Percentiles rank a stretch among this genome's conserved stretches.
Evolutionary conservation across 92 coral and sea anemone species (phyloP).

Genomic region (Porites divaricata): DNA sequence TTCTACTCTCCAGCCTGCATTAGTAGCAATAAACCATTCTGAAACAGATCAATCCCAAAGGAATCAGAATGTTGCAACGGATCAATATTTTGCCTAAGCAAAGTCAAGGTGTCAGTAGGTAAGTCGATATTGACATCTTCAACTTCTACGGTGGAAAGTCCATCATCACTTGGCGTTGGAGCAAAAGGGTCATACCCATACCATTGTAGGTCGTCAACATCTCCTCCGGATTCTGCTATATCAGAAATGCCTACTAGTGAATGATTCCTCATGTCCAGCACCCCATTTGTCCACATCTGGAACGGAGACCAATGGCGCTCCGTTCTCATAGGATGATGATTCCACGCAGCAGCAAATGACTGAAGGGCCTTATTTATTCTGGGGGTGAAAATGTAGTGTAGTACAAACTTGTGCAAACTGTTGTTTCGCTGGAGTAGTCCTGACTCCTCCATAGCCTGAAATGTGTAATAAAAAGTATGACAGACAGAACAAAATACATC

Average conservation of each 20-base stretch:
- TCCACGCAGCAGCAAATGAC: constrained; percentile 55
- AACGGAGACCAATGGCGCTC: constrained; percentile 59
- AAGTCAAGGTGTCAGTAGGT: constrained; percentile 3
- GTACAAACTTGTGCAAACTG: constrained; percentile 47
- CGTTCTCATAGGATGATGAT: constrained; percentile 62
- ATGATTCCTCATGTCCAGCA: constrained; percentile 45
- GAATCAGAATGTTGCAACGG: constrained; percentile 37
- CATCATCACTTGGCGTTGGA: constrained; percentile 35
- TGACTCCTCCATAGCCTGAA: constrained; percentile 51
- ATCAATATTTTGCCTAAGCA: constrained; percentile 26
- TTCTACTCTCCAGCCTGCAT: constrained; percentile 10
- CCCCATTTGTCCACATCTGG: constrained; percentile 60
- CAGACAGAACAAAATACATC: constrained; percentile 64
- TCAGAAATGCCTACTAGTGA: constrained; percentile 11
- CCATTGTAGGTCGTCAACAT: constrained; percentile 35
- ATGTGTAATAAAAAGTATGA: constrained; percentile 55
- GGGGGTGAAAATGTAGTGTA: constrained; percentile 59
- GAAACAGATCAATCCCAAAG: constrained; percentile 27
- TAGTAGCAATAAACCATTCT: constrained; percentile 27
- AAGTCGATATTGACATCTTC: constrained; percentile 33
- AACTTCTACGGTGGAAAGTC: constrained; percentile 36
- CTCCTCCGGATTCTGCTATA: constrained; percentile 10
- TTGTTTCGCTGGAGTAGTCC: constrained; percentile 51
- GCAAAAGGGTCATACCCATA: constrained; percentile 55
- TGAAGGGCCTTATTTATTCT: constrained; percentile 60